Evolutionary conservation across 2,113 vertebrate genomes (phyloP).

Genomic region (Neolamprologus fasciatus): DNA sequence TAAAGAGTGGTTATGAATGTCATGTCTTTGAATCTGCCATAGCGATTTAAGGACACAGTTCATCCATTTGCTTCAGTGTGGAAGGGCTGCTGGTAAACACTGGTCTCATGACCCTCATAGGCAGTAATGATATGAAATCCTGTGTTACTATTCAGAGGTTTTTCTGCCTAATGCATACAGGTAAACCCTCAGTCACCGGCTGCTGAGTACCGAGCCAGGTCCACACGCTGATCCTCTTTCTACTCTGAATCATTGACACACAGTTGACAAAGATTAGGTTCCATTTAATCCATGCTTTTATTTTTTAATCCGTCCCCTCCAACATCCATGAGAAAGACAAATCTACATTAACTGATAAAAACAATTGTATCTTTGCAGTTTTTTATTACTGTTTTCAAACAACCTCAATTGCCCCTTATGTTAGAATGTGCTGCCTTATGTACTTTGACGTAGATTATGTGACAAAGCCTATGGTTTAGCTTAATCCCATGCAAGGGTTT

Average conservation of each 20-base stretch:
- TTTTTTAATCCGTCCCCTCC: background rate
- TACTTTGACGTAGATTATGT: slow-evolving; percentile 51
- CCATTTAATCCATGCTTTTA: background rate
- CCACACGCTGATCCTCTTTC: background rate
- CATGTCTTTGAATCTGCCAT: background rate
- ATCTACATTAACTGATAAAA: background rate
- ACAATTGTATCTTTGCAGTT: background rate
- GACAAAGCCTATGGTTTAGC: slow-evolving; percentile 41
- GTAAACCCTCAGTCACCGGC: background rate
- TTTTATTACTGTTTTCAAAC: slow-evolving; percentile 44
- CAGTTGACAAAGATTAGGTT: background rate
- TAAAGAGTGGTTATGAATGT: background rate
- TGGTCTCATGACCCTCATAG: background rate
- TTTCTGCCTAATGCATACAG: background rate
- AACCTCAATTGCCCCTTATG: slow-evolving; percentile 26
- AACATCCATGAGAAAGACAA: background rate
- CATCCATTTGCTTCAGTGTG: background rate
- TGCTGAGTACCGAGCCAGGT: background rate
- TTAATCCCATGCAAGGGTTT: slow-evolving; percentile 52
- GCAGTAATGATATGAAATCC: background rate
- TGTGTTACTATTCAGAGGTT: background rate
- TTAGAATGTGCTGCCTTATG: background rate
- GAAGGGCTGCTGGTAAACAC: background rate
- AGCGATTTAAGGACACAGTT: background rate
- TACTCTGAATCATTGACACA: background rate